These are phyloP conservation scores for Drosophila saltans DNA, from an alignment of 1,140 invertebrate genomes.

Conservation along the genomic window DNA sequence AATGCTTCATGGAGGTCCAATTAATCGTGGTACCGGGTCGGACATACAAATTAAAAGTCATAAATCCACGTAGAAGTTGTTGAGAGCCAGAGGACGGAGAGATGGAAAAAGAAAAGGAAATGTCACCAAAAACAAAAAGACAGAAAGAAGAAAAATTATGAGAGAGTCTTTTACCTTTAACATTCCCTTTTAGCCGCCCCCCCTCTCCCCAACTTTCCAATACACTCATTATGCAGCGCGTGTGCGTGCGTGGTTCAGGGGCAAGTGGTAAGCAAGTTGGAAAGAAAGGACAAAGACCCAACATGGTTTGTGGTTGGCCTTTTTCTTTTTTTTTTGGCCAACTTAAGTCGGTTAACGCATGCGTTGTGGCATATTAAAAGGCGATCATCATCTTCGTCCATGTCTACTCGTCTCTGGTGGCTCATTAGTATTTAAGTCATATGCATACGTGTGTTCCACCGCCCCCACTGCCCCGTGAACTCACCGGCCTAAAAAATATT, in stretches of 20 bases:
- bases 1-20: conserved; percentile 71
- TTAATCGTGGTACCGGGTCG: conserved; percentile 74
- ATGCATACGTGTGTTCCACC: conserved; percentile 58
- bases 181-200: too few relatives aligned
- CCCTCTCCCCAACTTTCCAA: too few relatives aligned
- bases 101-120: conserved; percentile 49
- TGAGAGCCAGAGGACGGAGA: conserved; percentile 23
- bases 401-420: conserved; percentile 2
- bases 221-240: conserved; percentile 70
- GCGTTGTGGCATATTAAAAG: conserved; percentile 76
- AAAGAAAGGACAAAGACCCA: conserved; percentile 47
- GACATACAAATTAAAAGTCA: conserved; percentile 79
- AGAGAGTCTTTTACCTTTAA: conserved; percentile 15
- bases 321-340: conserved; percentile 61
- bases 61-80: conserved; percentile 63
- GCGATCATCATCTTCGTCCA: conserved; percentile 43
- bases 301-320: conserved; percentile 46
- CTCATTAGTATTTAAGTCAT: conserved; percentile 70
- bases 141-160: conserved; percentile 57
- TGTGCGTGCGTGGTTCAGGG: conserved; percentile 50
- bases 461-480: conserved; percentile 19
- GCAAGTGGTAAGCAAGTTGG: conserved; percentile 27
- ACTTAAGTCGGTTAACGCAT: conserved; percentile 74
- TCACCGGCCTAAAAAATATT: conserved; percentile 27
- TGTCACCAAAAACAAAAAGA: conserved; percentile 82